Evolutionary conservation across 2,888 invertebrate species (phyloP), one percentile per base, ranked within the genome.

Genomic region (Hirtodrosophila histrioides): DNA sequence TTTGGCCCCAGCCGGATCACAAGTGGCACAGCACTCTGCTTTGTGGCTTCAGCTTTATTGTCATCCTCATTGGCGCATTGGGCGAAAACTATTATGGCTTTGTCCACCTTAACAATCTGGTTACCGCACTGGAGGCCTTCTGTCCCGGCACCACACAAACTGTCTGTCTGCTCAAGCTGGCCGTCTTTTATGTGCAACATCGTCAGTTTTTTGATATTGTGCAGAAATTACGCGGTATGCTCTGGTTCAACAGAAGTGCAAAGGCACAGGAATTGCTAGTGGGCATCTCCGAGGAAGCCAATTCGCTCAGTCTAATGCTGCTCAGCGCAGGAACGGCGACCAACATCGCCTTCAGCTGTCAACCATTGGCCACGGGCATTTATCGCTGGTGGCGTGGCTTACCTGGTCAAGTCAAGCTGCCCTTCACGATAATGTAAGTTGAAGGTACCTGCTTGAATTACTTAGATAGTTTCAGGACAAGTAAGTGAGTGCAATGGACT

Each of bases 401-500:
- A 40, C 86, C 89, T 0, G 60, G 81, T 0, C 61, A 73, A 2
- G 45, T 83, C 10, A 75, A 75, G 4, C 49, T 91, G 43, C 91
- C 90, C 8, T 91, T 91, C 35, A 88, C 87, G 33, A 78, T 88
- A 51, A 60, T 75, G 91, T 91, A 69, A 89, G 90, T 88, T 82
- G 43, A 1, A 9, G 10, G 12, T 8, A 44, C 12, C 7, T 7
- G 7, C 9, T 31, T 31, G 7, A 31, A 27, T 27, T 27, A 27
- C 6, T 5, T 27, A 27, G 4, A 27, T 1, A 27, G 0, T 27
- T 27, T 27, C 0, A 27, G 6, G 3, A 27, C 27, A 27, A 27
- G 27, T 6, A 27, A 27, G 6, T 5, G 5, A 27, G 27, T 27
- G 27, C 4, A 27, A 27, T 27, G 6, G 27, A 6, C 27, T 27